These are phyloP conservation scores for Coelopa pilipes DNA, from an alignment of 2,888 invertebrate genomes.

Conservation along the genomic window DNA sequence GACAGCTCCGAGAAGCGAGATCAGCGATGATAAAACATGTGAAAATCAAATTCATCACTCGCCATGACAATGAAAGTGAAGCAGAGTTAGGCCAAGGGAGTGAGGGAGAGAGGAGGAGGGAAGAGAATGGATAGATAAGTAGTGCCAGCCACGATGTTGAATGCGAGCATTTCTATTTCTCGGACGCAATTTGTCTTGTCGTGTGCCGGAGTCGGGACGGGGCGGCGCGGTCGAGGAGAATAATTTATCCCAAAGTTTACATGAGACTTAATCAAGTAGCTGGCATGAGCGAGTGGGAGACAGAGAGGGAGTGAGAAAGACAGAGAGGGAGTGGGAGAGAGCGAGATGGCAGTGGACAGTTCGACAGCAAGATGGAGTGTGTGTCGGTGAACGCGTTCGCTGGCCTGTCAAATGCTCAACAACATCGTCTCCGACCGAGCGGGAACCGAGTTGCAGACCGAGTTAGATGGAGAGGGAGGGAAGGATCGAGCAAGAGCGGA, in stretches of 20 bases:
- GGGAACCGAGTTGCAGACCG: too few species aligned
- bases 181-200: slow-evolving; percentile 27
- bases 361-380: slow-evolving; percentile 2
- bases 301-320: background rate
- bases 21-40: slow-evolving; percentile 28
- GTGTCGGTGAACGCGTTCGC: background rate
- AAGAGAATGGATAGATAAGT: slow-evolving; percentile 16
- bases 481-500: too few species aligned
- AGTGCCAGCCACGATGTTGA: slow-evolving; percentile 15
- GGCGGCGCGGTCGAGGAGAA: slow-evolving; percentile 17
- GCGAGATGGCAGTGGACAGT: background rate
- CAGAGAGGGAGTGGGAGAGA: background rate
- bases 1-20: slow-evolving; percentile 8
- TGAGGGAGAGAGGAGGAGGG: background rate
- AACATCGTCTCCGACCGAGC: background rate
- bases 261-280: slow-evolving; percentile 30
- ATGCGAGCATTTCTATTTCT: slow-evolving; percentile 27
- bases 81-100: background rate
- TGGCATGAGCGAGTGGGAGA: background rate
- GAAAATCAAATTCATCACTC: slow-evolving; percentile 32
- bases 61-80: background rate
- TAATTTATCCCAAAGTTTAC: slow-evolving; percentile 31
- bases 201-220: background rate
- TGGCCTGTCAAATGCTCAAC: slow-evolving; percentile 16
- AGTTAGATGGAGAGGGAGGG: background rate